phyloP scores from a whole-genome alignment of 2,888 invertebrate species.

The Chaitophorus viminalis region DNA sequence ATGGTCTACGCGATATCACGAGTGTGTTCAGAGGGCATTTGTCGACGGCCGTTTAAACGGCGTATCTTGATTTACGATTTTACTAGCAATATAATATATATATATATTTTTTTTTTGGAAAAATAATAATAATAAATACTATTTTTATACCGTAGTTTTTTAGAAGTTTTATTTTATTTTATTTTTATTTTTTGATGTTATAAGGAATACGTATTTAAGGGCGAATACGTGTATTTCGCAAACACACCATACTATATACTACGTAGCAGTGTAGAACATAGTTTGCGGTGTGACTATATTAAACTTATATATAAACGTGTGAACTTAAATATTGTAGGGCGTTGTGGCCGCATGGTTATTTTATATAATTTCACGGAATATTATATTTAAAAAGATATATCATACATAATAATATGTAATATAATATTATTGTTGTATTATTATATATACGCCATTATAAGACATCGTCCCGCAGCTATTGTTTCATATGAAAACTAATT shows the following conservation, averaged over 20 bases:
- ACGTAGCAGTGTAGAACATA: not conserved
- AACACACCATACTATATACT: not conserved
- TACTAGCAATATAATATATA: conserved; percentile 21
- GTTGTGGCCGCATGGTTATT: not conserved
- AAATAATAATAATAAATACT: conserved; percentile 11
- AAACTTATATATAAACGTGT: not conserved
- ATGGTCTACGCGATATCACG: conserved; percentile 45
- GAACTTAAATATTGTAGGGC: not conserved
- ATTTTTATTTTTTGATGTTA: not conserved
- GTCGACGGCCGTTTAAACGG: conserved; percentile 48
- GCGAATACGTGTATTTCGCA: not conserved
- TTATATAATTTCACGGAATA: not conserved
- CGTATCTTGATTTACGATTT: conserved; percentile 54
- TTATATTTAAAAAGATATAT: too few species aligned
- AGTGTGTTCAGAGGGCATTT: conserved; percentile 45
- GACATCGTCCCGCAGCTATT: not conserved
- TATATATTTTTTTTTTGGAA: not conserved
- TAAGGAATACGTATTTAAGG: not conserved
- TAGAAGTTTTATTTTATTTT: not conserved
- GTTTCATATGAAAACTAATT: not conserved
- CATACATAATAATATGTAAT: too few species aligned
- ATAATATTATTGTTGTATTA: too few species aligned
- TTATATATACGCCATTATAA: too few species aligned
- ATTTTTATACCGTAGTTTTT: conserved; percentile 3
- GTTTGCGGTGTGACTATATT: not conserved